Conservation (phyloP, 1,140 invertebrate genomes). For the Tetramorium simillimum region DNA sequence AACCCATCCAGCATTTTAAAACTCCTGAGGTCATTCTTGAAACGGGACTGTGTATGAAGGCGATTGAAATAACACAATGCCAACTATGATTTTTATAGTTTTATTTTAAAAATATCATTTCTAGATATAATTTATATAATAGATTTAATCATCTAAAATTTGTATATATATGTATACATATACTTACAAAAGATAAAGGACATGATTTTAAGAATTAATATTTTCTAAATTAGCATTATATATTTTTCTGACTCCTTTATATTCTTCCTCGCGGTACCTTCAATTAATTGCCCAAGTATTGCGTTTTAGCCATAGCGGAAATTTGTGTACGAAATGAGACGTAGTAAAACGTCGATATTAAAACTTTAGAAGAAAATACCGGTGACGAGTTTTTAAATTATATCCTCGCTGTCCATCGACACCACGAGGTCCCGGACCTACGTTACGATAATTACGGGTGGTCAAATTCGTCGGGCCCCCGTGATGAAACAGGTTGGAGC, state of each 20-base stretch:
- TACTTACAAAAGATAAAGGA: not conserved
- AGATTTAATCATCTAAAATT: not conserved
- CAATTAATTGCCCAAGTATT: not conserved
- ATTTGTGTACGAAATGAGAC: not conserved
- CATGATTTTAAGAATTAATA: not conserved
- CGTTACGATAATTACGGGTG: conserved; percentile 71
- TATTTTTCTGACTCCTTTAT: not conserved
- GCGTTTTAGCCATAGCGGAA: not conserved
- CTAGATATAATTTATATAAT: not conserved
- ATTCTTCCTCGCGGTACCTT: not conserved
- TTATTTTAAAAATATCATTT: not conserved
- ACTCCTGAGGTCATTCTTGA: not conserved
- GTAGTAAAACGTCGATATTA: not conserved
- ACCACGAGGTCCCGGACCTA: conserved; percentile 64
- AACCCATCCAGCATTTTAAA: not conserved
- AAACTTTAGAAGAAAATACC: conserved; percentile 9
- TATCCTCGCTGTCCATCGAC: conserved; percentile 46
- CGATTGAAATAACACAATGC: not conserved
- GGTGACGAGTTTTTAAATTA: conserved; percentile 56
- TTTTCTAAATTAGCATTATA: not conserved
- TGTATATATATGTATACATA: too few relatives aligned
- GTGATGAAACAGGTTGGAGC: conserved; percentile 64
- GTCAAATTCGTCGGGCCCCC: conserved; percentile 38
- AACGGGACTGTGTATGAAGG: not conserved
- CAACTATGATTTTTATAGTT: not conserved